A percentile compares a stretch with the other conserved stretches of the same genome.
Evolutionary conservation across 1,140 invertebrate genomes (phyloP).

Genomic region (Archivesica marissinica): DNA sequence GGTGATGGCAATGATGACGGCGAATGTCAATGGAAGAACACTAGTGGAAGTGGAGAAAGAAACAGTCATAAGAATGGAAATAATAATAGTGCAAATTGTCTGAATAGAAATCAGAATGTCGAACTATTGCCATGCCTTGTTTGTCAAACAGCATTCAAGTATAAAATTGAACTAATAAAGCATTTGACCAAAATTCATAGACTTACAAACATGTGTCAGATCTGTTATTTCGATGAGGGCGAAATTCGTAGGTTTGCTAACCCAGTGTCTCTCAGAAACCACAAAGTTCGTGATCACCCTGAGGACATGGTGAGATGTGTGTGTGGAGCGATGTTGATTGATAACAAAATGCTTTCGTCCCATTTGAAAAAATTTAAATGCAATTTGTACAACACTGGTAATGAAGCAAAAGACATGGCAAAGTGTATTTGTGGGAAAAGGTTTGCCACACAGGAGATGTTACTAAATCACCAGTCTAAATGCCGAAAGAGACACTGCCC

Average conservation of each 20-base stretch:
- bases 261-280: constrained; percentile 52
- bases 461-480: constrained; percentile 20
- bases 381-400: background rate
- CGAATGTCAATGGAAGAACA: background rate
- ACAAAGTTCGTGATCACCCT: constrained; percentile 40
- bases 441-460: constrained; percentile 13
- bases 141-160: background rate
- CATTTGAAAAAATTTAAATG: constrained; percentile 57
- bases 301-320: constrained; percentile 53
- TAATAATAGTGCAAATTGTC: background rate
- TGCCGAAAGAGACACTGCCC: constrained; percentile 28
- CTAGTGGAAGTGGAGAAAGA: background rate
- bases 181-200: constrained; percentile 44
- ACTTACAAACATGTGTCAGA: constrained; percentile 42
- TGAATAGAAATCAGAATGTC: background rate
- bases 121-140: constrained; percentile 22
- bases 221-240: constrained; percentile 38
- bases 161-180: constrained; percentile 16
- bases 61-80: background rate
- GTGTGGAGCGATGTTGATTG: constrained; percentile 48
- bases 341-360: constrained; percentile 44
- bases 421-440: constrained; percentile 53
- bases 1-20: background rate
- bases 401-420: constrained; percentile 10
- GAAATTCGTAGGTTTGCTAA: constrained; percentile 49